Percentiles rank a stretch among this genome's conserved stretches.
Conservation (phyloP, 2,888 invertebrate species). For the Drosophila cyrtoloma region DNA sequence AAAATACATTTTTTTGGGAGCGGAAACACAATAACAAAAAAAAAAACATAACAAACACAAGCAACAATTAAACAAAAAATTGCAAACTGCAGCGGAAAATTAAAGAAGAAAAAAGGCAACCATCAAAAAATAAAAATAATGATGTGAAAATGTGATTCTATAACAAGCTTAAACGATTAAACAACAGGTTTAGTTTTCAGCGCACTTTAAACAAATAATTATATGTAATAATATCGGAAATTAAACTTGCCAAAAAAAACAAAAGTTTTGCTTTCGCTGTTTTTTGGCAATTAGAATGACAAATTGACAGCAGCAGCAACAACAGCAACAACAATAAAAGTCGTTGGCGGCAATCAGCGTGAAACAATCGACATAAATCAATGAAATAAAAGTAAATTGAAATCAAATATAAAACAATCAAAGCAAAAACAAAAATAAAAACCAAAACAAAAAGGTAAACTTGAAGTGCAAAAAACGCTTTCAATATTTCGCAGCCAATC, state of each 20-base stretch:
- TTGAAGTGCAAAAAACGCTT: conserved; percentile 68
- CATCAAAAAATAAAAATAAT: conserved; percentile 14
- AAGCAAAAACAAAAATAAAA: not conserved
- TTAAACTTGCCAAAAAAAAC: conserved; percentile 6
- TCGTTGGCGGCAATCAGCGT: conserved; percentile 58
- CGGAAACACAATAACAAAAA: conserved; percentile 35
- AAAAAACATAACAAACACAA: conserved; percentile 14
- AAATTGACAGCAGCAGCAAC: conserved; percentile 58
- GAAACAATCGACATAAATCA: conserved; percentile 45
- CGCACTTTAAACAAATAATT: conserved; percentile 45
- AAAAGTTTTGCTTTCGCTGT: conserved; percentile 14
- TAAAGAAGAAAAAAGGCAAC: conserved; percentile 23
- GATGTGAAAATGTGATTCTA: conserved; percentile 26
- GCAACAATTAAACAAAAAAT: conserved; percentile 22
- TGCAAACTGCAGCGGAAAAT: conserved; percentile 30
- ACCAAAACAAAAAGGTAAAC: conserved; percentile 56
- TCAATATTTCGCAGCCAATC: conserved; percentile 64
- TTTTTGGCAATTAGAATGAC: conserved; percentile 59
- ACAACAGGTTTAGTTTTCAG: conserved; percentile 46
- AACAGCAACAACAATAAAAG: conserved; percentile 39
- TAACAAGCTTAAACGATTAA: conserved; percentile 18
- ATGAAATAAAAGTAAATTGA: conserved; percentile 22
- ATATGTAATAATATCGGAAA: conserved; percentile 21
- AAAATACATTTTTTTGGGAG: conserved; percentile 31
- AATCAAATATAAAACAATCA: conserved; percentile 31